Conservation (phyloP, 2,113 vertebrate genomes). For the Hippocampus zosterae region DNA sequence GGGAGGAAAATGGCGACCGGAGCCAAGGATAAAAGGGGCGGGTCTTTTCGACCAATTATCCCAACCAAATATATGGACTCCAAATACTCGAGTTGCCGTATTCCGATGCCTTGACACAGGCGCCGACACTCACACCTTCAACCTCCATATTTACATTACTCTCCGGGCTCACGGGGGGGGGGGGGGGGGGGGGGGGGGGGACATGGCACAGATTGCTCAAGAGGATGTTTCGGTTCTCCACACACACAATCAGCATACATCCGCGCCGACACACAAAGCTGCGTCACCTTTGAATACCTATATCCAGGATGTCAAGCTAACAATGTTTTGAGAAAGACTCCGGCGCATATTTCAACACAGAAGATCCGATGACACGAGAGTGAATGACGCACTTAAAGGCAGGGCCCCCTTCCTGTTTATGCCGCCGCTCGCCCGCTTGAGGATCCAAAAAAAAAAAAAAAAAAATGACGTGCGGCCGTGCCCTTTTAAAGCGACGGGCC, state of each 20-base stretch:
- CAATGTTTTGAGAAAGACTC: conserved; percentile 56
- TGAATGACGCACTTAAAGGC: conserved; percentile 58
- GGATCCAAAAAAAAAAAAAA: conserved; percentile 63
- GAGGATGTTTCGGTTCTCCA: conserved; percentile 38
- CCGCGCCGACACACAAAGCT: neutral
- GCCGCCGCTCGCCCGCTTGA: conserved; percentile 36
- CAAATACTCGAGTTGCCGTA: conserved; percentile 40
- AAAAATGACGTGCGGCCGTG: conserved; percentile 26
- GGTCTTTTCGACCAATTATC: no score
- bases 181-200: conserved; percentile 28
- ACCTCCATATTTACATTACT: conserved; percentile 22
- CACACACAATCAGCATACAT: conserved; percentile 9
- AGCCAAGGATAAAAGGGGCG: conserved; percentile 51
- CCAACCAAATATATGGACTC: conserved; percentile 12
- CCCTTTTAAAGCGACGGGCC: conserved; percentile 21
- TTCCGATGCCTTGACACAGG: conserved; percentile 20
- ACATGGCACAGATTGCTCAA: conserved; percentile 29
- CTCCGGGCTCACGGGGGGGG: conserved; percentile 19
- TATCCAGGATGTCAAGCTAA: conserved; percentile 56
- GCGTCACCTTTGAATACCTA: conserved; percentile 47
- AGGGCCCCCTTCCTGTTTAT: conserved; percentile 70
- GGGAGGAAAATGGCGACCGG: conserved; percentile 34
- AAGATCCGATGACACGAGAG: conserved; percentile 53
- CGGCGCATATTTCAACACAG: conserved; percentile 51
- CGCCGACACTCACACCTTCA: conserved; percentile 17